phyloP scores from a whole-genome alignment of 2,797 vertebrate genomes.

The Periophthalmus magnuspinnatus region DNA sequence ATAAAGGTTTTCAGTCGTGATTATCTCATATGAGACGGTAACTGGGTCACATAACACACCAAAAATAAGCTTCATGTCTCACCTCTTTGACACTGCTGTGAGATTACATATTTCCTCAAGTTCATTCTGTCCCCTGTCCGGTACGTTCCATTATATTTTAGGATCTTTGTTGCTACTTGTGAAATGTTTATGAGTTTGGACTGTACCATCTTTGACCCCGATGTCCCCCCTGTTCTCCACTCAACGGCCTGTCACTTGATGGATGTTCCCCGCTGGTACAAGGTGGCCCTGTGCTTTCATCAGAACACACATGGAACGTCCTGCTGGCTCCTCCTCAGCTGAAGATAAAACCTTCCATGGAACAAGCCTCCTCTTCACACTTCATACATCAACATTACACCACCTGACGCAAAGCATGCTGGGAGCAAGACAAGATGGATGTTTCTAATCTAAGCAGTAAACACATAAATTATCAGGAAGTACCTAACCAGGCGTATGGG shows the following conservation, averaged over 20 bases:
- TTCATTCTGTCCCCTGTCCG: neutral
- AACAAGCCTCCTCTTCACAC: constrained; percentile 72
- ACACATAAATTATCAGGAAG: constrained; percentile 58
- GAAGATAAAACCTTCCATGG: constrained; percentile 74
- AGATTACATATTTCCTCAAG: too few relatives aligned
- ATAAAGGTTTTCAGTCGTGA: too few relatives aligned
- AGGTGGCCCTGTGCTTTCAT: constrained; percentile 74
- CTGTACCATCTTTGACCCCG: constrained; percentile 35
- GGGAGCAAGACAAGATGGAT: constrained; percentile 69
- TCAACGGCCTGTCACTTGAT: constrained; percentile 63
- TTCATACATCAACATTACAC: constrained; percentile 78
- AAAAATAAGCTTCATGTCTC: too few relatives aligned
- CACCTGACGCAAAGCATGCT: constrained; percentile 65
- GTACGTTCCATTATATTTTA: neutral
- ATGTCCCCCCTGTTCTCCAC: constrained; percentile 33
- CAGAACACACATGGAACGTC: constrained; percentile 46
- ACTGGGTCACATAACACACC: too few relatives aligned
- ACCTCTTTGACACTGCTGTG: too few relatives aligned
- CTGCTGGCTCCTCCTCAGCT: constrained; percentile 33
- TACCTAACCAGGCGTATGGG: constrained; percentile 21
- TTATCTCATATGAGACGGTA: too few relatives aligned
- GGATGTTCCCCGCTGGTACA: constrained; percentile 67
- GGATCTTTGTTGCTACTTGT: neutral
- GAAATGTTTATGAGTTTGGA: constrained; percentile 30
- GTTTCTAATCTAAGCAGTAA: constrained; percentile 52